These are phyloP conservation scores for Valencia hispanica DNA, from an alignment of 2,797 vertebrate species.

Conservation along the genomic window DNA sequence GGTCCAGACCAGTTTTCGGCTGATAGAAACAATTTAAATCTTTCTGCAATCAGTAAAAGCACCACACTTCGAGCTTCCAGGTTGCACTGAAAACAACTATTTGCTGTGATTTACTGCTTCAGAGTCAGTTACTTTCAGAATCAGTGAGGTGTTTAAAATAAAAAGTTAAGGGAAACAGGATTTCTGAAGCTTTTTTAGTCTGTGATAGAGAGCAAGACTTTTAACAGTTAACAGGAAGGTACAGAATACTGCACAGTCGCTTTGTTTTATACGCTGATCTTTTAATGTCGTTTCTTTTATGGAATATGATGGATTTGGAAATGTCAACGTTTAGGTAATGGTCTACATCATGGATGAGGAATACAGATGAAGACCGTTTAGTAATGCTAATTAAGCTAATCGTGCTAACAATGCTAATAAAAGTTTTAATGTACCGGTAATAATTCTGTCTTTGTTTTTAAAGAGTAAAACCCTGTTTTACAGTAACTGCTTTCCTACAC, in stretches of 20 bases:
- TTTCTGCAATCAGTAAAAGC: not conserved
- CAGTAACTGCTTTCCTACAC: too few species aligned
- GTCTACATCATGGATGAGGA: not conserved
- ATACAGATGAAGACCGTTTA: not conserved
- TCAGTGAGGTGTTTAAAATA: too few species aligned
- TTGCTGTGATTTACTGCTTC: too few species aligned
- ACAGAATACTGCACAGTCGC: not conserved
- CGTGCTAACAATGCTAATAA: not conserved
- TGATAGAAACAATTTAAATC: not conserved
- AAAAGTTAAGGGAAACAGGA: too few species aligned
- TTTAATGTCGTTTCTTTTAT: not conserved
- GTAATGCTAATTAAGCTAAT: not conserved
- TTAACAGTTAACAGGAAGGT: not conserved
- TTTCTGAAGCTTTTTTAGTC: not conserved
- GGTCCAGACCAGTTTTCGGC: too few species aligned
- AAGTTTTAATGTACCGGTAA: too few species aligned
- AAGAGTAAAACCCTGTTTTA: too few species aligned
- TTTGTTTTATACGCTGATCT: not conserved
- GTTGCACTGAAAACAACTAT: not conserved
- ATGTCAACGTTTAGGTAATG: not conserved
- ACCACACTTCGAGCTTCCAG: not conserved
- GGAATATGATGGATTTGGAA: not conserved
- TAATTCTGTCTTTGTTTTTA: too few species aligned
- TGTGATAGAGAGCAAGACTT: not conserved
- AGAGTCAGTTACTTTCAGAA: too few species aligned